Conservation (phyloP, 2,888 invertebrate genomes). For the Thalpophila matura region DNA sequence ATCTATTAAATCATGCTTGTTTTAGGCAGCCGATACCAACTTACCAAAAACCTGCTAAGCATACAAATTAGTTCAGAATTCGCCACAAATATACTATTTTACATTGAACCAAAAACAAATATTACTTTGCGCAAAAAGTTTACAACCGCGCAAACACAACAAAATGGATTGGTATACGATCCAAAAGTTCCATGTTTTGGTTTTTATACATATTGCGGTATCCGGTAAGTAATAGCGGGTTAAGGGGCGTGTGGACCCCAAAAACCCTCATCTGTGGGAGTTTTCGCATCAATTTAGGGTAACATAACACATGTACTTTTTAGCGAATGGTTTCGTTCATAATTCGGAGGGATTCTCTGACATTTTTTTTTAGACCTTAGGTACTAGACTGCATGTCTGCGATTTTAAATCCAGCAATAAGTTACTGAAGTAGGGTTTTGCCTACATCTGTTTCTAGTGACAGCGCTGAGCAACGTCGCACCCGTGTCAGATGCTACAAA, state of each 20-base stretch:
- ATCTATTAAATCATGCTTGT: not conserved
- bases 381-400: not conserved
- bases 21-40: not conserved
- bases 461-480: not conserved
- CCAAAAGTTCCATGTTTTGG: conserved; percentile 31
- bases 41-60: not conserved
- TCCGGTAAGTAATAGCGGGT: conserved; percentile 44
- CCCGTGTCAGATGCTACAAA: conserved; percentile 3
- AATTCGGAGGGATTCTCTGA: conserved; percentile 36
- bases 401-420: not conserved
- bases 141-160: conserved; percentile 17
- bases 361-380: conserved; percentile 1
- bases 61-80: not conserved
- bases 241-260: conserved; percentile 29
- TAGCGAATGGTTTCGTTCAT: conserved; percentile 39
- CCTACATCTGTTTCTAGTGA: not conserved
- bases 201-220: conserved; percentile 57
- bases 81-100: conserved; percentile 3
- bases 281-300: conserved; percentile 49
- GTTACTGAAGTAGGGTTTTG: not conserved
- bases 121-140: conserved; percentile 32
- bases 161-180: conserved; percentile 38
- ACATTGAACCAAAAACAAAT: not conserved
- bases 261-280: conserved; percentile 40
- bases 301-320: conserved; percentile 53